Conservation (phyloP, 2,797 vertebrate genomes). For the Eulemur rubriventer region DNA sequence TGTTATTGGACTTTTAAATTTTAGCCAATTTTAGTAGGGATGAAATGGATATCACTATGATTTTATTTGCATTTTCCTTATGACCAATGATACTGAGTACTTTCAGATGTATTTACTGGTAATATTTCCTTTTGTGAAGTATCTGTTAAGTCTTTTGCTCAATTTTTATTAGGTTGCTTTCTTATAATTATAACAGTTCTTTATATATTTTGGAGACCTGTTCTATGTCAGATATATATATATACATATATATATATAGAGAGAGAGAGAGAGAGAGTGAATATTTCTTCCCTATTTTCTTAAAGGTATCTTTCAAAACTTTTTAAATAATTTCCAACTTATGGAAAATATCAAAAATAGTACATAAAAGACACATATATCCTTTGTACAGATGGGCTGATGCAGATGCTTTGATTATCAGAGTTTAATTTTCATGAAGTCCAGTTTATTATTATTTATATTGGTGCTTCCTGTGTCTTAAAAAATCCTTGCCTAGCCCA, state of each 20-base stretch:
- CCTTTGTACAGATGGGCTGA: neutral
- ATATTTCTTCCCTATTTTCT: neutral
- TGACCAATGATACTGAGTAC: neutral
- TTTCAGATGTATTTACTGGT: neutral
- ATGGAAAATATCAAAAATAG: neutral
- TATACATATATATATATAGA: no score
- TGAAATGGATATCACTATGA: neutral
- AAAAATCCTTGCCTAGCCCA: neutral
- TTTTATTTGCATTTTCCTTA: neutral
- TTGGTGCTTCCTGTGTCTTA: neutral
- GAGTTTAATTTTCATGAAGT: conserved; percentile 25
- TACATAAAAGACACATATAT: neutral
- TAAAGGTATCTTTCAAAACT: neutral
- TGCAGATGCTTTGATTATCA: neutral
- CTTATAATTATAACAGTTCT: neutral
- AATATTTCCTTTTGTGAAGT: neutral
- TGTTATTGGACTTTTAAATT: neutral
- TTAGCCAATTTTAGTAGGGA: neutral
- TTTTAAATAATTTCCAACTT: conserved; percentile 27
- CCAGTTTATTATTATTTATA: neutral
- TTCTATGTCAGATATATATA: neutral
- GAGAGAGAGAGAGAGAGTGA: no score
- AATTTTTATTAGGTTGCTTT: neutral
- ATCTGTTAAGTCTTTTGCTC: neutral
- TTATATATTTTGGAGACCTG: neutral